These are phyloP conservation scores for Synanthedon formicaeformis DNA, from an alignment of 2,888 invertebrate species.

Conservation along the genomic window DNA sequence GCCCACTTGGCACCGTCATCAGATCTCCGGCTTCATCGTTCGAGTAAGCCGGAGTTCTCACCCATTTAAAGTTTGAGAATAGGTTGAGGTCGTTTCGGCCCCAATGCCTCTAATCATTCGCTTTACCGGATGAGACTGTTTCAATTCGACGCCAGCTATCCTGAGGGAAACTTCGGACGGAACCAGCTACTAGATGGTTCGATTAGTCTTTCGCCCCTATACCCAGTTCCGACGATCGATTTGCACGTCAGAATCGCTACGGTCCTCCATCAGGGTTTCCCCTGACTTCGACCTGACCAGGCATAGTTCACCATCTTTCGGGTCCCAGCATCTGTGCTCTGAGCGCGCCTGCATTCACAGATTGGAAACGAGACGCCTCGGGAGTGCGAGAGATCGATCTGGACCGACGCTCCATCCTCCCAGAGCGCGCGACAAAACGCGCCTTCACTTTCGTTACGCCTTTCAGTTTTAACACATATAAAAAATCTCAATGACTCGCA, in stretches of 20 bases:
- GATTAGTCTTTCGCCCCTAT: constrained; percentile 1
- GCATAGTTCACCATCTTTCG: constrained; percentile 38
- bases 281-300: constrained; percentile 1
- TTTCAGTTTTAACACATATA: constrained; percentile 60
- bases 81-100: constrained; percentile 78
- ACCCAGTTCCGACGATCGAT: neutral
- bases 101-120: constrained; percentile 81
- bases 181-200: neutral
- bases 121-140: constrained; percentile 50
- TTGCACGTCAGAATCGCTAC: neutral
- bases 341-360: no score
- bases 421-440: constrained; percentile 41
- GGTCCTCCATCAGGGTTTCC: constrained; percentile 1
- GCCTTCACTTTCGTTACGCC: constrained; percentile 47
- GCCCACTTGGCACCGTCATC: constrained; percentile 42
- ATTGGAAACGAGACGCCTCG: constrained; percentile 67
- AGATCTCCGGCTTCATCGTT: constrained; percentile 63
- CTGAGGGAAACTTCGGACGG: neutral
- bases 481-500: constrained; percentile 74
- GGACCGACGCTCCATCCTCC: constrained; percentile 53
- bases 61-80: constrained; percentile 84
- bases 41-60: constrained; percentile 75
- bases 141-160: neutral
- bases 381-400: constrained; percentile 61
- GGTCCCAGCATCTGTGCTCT: constrained; percentile 73